These are phyloP conservation scores for Sebastes hubbsi DNA, from an alignment of 2,797 vertebrate genomes.

Conservation along the genomic window DNA sequence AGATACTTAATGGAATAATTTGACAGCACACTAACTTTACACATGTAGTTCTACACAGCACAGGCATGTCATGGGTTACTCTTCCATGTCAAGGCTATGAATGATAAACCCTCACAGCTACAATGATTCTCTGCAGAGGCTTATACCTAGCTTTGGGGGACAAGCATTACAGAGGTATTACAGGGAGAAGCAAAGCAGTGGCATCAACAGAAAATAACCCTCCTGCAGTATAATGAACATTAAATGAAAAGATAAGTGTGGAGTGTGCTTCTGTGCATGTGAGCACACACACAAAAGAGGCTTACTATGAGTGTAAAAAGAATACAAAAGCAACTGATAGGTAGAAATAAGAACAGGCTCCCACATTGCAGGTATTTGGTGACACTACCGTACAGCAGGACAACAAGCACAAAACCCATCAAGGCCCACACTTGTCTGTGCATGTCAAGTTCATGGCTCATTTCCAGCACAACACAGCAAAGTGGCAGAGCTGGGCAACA, in stretches of 20 bases:
- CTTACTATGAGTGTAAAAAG: background rate
- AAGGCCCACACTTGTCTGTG: background rate
- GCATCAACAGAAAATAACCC: conserved; percentile 13
- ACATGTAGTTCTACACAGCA: conserved; percentile 4
- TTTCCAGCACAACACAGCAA: background rate
- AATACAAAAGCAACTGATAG: background rate
- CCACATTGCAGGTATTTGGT: background rate
- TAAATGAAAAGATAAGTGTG: conserved; percentile 9
- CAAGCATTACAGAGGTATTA: conserved; percentile 16
- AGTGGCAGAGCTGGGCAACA: background rate
- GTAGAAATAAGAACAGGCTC: background rate
- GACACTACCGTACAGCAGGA: background rate
- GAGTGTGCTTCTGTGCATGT: background rate
- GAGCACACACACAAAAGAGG: background rate
- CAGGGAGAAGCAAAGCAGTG: conserved; percentile 10
- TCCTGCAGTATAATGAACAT: background rate
- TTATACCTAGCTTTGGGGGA: conserved; percentile 10
- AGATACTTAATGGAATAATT: conserved; percentile 37
- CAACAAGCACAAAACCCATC: background rate
- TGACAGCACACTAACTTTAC: conserved; percentile 17
- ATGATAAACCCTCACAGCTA: conserved; percentile 20
- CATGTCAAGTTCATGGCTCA: background rate
- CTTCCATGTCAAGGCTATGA: conserved; percentile 14
- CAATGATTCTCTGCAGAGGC: conserved; percentile 26
- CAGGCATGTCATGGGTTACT: conserved; percentile 17